Conservation (phyloP, 1,140 invertebrate genomes). For the Ylistrum balloti region DNA sequence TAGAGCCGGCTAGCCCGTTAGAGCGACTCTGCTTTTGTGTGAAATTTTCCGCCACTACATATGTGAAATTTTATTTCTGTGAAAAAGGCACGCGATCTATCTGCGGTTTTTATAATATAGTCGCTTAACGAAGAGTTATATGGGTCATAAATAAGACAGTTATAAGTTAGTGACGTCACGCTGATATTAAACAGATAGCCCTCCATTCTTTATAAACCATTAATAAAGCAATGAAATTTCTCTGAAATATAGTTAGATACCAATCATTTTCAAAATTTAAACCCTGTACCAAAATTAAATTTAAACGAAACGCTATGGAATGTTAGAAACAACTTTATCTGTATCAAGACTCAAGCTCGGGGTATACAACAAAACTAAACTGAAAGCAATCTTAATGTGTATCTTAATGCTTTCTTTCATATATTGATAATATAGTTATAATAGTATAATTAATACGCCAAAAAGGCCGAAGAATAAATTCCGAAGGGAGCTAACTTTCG, state of each 20-base stretch:
- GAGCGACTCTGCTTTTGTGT: neutral
- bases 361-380: too few species aligned
- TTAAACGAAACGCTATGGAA: too few species aligned
- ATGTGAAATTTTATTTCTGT: conserved; percentile 36
- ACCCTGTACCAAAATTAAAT: too few species aligned
- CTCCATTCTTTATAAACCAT: neutral
- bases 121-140: conserved; percentile 19
- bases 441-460: too few species aligned
- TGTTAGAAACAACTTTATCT: too few species aligned
- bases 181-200: neutral
- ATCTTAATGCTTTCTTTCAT: too few species aligned
- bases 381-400: too few species aligned
- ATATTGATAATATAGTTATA: too few species aligned
- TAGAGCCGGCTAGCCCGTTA: conserved; percentile 10
- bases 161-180: neutral
- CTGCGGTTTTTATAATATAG: neutral
- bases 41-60: conserved; percentile 18
- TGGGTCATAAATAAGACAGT: conserved; percentile 8
- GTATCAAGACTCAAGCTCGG: too few species aligned
- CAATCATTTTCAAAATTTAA: too few species aligned
- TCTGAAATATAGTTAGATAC: neutral
- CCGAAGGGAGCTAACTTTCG: too few species aligned
- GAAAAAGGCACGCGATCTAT: neutral
- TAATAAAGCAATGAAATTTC: neutral
- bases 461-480: too few species aligned